Base-by-base conservation (phyloP, 1,140 invertebrate species). In the Lucilia sericata region DNA sequence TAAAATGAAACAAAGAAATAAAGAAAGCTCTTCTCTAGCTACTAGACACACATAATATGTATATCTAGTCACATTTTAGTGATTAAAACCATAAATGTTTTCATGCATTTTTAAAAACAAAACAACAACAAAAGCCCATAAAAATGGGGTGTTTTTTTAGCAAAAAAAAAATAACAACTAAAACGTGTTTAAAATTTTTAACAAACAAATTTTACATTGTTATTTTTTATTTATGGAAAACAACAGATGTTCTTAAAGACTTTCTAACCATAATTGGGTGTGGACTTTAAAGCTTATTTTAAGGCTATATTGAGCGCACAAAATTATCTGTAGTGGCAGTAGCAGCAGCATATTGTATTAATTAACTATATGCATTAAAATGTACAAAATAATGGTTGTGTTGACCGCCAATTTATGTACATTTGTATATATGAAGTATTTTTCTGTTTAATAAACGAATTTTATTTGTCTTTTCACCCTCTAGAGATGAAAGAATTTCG, bases 1-100 rank as follows among this genome's bases (percentile, higher is more conserved):
- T 42, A 42, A 42, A 42, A 42, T 42, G 42, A 42, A 42, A 42
- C 5, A 8, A 42, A 42, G 7, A 10, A 42, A 42, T 42, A 42
- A 42, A 42, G 42, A 42, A 42, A 42, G 42, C 42, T 42, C 10
- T 42, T 42, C 42, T 42, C 5, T 42, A 42, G 5, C 2, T 42
- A 42, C 7, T 42, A 30, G 25, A 30, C 25, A 30, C 25, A 30
- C 3, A 30, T 30, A 30, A 30, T 30, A 30, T 30, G 3, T 3
- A 30, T 30, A 30, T 30, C 51, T n/a, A 17, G 55, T 60, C 55
- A 60, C 55, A 60, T 60, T 19, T 21, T 70, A 12, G 65, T 70
- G 65, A 70, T 70, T 70, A 70, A 70, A 70, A 70, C 65, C 65
- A 70, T 70, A 70, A 70, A 70, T 70, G n/a, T 70, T 70, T 70